Base-by-base conservation (phyloP, 2,888 invertebrate species). In the Drosophila ustulata region DNA sequence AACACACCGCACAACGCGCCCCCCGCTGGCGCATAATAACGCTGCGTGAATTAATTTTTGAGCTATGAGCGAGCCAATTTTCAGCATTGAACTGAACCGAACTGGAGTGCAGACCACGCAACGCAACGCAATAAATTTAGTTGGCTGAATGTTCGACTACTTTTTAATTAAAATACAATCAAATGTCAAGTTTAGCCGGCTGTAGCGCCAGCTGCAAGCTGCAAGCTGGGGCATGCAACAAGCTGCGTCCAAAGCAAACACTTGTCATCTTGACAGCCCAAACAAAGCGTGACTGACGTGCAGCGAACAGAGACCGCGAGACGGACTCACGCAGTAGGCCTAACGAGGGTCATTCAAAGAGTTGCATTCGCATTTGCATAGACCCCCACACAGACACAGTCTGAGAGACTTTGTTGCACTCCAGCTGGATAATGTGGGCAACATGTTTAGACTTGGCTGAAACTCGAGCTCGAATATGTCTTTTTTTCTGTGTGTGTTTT, bases 101-200 rank as follows among this genome's bases (percentile, higher is more conserved):
- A 39, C 6, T 39, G 13, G 39, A 41, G 39, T 41, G 18, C 7
- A 41, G 39, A 57, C 82, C 86, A 89, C 82, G 89, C 82, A 82
- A 79, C 77, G 23, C 25, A 61, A 32, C 66, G 74, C 82, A 67
- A 89, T 82, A 82, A 87, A 89, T 82, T 89, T 88, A 28, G 69
- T 63, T 67, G 55, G 75, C 49, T 64, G 51, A 62, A 52, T 75
- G 73, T 69, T 80, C 66, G 81, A 81, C 57, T 63, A 71, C 66
- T 74, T 88, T 89, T 85, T 85, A 85, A 85, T 85, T 85, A 85
- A 85, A 85, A 89, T 75, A 81, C 90, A 89, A 85, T 89, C 90
- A 85, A 85, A 89, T 89, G 90, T 89, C 90, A 89, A 85, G 90
- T 88, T 85, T 88, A 89, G 65, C 56, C 53, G 49, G 70, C 68